Conservation (phyloP, 2,113 vertebrate genomes). For the Bubo scandiacus region DNA sequence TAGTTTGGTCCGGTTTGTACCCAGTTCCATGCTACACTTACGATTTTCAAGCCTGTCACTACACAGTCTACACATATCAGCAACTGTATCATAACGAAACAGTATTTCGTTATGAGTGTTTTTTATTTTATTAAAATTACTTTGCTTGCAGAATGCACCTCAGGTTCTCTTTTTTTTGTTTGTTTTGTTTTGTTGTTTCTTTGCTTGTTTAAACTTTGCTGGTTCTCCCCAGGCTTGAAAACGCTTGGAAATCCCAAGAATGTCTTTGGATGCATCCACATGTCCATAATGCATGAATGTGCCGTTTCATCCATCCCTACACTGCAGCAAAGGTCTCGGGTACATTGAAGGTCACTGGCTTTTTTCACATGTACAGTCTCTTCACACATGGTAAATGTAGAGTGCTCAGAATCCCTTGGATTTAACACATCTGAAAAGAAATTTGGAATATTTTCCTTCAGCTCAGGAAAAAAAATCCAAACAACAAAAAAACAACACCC, state of each 20-base stretch:
- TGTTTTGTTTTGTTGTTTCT: neutral
- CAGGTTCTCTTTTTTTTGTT: neutral
- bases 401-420: neutral
- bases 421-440: neutral
- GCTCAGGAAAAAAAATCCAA: neutral
- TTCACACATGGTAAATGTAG: neutral
- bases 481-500: neutral
- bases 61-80: neutral
- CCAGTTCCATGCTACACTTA: neutral
- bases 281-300: neutral
- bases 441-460: neutral
- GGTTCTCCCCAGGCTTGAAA: neutral
- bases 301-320: neutral
- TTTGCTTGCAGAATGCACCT: neutral
- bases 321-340: neutral
- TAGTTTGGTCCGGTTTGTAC: neutral
- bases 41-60: neutral
- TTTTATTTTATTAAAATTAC: neutral
- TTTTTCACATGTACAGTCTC: neutral
- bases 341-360: neutral
- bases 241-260: neutral
- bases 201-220: neutral
- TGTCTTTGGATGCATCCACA: neutral
- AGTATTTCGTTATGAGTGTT: neutral
- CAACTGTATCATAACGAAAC: neutral